Conservation (phyloP, 2,888 invertebrate species). For the Agrochola litura region DNA sequence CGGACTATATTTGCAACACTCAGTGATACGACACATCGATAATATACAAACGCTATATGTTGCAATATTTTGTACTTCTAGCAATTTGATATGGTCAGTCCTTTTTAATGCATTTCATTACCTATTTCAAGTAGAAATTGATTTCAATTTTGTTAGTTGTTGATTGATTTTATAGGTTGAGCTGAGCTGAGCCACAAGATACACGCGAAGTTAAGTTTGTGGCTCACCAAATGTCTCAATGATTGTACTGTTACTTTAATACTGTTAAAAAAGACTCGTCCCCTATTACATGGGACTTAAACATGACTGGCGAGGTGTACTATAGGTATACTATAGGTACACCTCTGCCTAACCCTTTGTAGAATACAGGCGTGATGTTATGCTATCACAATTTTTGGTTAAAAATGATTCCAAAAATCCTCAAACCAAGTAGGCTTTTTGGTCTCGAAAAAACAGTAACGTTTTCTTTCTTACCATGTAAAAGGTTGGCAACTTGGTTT, state of each 20-base stretch:
- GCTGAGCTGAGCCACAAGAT: background rate
- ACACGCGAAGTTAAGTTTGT: background rate
- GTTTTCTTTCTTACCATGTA: background rate
- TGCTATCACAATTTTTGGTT: background rate
- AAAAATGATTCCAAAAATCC: background rate
- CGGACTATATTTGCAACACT: no score
- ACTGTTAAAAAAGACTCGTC: background rate
- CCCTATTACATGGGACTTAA: background rate
- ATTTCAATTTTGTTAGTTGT: background rate
- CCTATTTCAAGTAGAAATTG: background rate
- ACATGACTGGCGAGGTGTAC: background rate
- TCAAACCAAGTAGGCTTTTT: background rate
- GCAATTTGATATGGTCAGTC: background rate
- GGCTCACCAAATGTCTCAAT: background rate
- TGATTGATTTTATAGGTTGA: background rate
- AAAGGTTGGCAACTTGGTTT: background rate
- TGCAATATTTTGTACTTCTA: constrained; percentile 15
- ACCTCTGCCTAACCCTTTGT: no score
- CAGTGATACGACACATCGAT: background rate
- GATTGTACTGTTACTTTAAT: background rate
- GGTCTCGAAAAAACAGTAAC: background rate
- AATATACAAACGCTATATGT: background rate
- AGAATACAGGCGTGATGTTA: no score
- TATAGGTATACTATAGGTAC: background rate
- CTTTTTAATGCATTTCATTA: background rate